phyloP scores from a whole-genome alignment of 2,113 vertebrate genomes.

The Dipodomys spectabilis region DNA sequence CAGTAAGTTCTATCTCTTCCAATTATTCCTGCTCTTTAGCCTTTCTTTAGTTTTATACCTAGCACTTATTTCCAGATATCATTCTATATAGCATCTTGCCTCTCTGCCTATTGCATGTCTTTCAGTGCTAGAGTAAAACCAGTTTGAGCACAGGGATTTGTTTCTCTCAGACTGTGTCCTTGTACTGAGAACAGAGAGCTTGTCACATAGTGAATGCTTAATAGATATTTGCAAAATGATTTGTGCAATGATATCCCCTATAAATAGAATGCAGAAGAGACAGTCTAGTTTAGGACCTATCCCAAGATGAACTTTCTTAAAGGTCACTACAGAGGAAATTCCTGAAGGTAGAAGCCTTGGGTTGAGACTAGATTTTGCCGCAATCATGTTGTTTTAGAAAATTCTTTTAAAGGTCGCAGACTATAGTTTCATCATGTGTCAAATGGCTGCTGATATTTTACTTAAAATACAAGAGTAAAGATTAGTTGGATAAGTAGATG shows the following conservation, averaged over 20 bases:
- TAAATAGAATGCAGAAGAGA: constrained; percentile 30
- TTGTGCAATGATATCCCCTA: not conserved
- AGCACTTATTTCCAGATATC: not conserved
- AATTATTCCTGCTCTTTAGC: not conserved
- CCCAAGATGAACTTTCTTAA: not conserved
- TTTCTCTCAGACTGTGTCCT: not conserved
- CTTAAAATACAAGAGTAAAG: not conserved
- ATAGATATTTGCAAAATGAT: constrained; percentile 25
- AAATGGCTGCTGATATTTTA: not conserved
- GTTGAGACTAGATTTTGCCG: not conserved
- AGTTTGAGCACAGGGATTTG: not conserved
- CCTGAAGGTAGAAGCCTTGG: not conserved
- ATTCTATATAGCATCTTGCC: not conserved
- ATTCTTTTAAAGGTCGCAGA: not conserved
- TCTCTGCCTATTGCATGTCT: not conserved
- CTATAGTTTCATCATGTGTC: not conserved
- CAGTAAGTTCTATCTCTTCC: not conserved
- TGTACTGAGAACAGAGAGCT: not conserved
- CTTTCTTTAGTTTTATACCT: not conserved
- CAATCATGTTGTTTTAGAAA: not conserved
- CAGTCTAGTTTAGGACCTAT: not conserved
- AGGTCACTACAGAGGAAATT: not conserved
- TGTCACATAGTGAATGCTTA: not conserved
- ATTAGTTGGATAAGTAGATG: not conserved
- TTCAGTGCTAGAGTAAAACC: not conserved